Evolutionary conservation across 1,140 invertebrate genomes (phyloP), one percentile per base, ranked within the genome.

Genomic region (Orchesella cincta): DNA sequence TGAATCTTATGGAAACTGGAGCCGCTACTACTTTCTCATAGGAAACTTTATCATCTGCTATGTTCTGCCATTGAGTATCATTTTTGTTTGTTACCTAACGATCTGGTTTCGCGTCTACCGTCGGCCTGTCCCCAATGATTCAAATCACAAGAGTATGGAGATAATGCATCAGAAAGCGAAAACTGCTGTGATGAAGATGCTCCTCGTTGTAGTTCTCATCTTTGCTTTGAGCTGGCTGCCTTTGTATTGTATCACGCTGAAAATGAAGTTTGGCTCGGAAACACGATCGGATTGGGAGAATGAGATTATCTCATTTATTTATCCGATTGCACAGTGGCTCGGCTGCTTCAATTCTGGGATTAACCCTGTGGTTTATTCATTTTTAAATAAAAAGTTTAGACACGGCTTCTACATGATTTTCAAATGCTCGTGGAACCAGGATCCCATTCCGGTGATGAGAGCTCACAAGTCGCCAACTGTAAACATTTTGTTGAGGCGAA

Each of bases 151-250:
- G 33, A 84, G 8, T n/a, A 75, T 79, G 18, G 80, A 78, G 34
- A 51, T 81, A 14, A 79, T 81, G n/a, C 80, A 81, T 36, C 71
- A 77, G 34, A 76, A 52, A 67, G 79, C 80, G 20, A 81, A 88
- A 83, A 83, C 88, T 3, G 84, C 86, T 78, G 89, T 90, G 1
- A 85, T 91, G 74, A 90, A 90, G 83, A 92, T 92, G 91, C 83
- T 92, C 74, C 83, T 90, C 1, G 86, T 89, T 0, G 90, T 92
- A 0, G 88, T 91, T 0, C 82, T 90, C 1, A 84, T 90, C 0
- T 92, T 92, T 83, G 87, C 89, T 3, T 83, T 90, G 1, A 90
- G 89, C 18, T 92, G 91, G 91, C 83, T 90, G 33, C 91, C 91
- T 1, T 85, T 92, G 0, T 92, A 92, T 84, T 85, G 83, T 16